Base-by-base conservation (phyloP, 2,797 vertebrate genomes). In the Lophius americanus region DNA sequence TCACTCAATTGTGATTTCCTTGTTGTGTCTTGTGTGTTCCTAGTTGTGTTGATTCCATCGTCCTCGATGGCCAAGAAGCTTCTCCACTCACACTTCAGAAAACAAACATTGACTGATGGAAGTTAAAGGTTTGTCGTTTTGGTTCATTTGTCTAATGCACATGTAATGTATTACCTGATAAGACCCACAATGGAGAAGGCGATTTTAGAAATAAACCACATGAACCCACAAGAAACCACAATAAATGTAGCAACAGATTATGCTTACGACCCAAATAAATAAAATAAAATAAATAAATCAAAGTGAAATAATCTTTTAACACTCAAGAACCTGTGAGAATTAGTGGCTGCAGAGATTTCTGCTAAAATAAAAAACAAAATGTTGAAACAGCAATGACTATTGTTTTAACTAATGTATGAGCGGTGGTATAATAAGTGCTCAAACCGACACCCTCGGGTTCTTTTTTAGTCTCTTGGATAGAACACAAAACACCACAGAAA, bases 391-490 rank as follows among this genome's bases (percentile, higher is more conserved):
- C 23, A 23, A 9, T 41, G 39, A 13, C 52, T 43, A 51, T 49
- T 44, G 49, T 70, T 71, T 55, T 11, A 75, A 59, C 60, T 51
- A 71, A 81, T 65, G 48, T 23, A 79, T 48, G 36, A 78, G 42
- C 33, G 8, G 55, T 41, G 60, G 42, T 64, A 23, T 23, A 23
- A 80, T 51, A 32, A 71, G 59, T 62, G n/a, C 48, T 66, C 44
- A 70, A 59, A 71, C 47, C 11, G 51, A 49, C 63, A 4, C 76
- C 74, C 59, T 78, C 76, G 62, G 3, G 46, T 68, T 75, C 64
- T 70, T 51, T 71, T 81, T 85, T 52, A 38, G 67, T 60, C 46
- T 72, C 44, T 69, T 74, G 64, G 65, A 70, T 10, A 2, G 4
- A 73, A 63, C 32, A 60, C 55, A 8, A 66, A 63, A 69, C 6